Evolutionary conservation across 2,797 vertebrate species (phyloP).

Genomic region (Avahi laniger): DNA sequence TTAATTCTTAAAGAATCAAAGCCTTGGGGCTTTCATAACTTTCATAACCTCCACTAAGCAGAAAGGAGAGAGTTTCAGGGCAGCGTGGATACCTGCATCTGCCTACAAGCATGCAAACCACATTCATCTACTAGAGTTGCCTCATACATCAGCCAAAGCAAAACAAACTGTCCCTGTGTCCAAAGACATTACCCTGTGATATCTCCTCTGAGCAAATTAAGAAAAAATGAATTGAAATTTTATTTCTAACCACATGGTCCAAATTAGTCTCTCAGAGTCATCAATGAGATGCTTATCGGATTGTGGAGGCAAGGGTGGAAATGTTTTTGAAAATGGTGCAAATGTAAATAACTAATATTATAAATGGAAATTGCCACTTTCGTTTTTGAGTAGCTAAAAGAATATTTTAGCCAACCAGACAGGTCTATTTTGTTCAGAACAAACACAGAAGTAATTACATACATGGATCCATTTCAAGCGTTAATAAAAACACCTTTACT

Average conservation of each 20-base stretch:
- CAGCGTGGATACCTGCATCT: neutral
- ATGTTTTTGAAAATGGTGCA: neutral
- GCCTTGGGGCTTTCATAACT: neutral
- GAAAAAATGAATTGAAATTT: conserved; percentile 28
- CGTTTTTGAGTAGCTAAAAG: neutral
- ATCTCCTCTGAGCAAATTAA: neutral
- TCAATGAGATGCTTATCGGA: neutral
- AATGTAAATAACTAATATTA: neutral
- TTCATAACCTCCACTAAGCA: neutral
- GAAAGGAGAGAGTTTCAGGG: neutral
- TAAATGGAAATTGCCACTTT: neutral
- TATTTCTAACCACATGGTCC: neutral
- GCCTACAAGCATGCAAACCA: neutral
- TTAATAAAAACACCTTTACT: conserved; percentile 60
- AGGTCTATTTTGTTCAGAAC: conserved; percentile 38
- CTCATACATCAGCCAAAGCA: neutral
- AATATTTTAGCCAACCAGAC: neutral
- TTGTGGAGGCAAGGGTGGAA: neutral
- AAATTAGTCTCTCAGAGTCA: neutral
- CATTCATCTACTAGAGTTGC: neutral
- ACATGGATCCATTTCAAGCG: conserved; percentile 51
- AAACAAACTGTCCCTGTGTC: neutral
- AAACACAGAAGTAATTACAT: conserved; percentile 10
- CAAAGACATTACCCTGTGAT: neutral
- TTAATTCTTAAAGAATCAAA: neutral